phyloP scores from a whole-genome alignment of 2,888 invertebrate genomes.

The Rugalucina vietnamica region DNA sequence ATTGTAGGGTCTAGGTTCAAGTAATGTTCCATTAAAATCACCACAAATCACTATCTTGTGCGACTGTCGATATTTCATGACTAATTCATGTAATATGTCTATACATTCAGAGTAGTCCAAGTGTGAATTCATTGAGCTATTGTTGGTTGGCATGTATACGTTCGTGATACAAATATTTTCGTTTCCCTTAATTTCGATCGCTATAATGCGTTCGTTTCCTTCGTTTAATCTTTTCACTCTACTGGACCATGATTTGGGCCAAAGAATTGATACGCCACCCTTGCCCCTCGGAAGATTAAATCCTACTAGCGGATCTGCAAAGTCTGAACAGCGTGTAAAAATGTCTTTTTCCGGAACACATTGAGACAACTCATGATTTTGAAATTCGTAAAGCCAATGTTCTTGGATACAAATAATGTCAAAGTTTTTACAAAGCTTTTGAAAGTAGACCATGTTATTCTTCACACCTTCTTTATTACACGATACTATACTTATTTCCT shows the following conservation, averaged over 20 bases:
- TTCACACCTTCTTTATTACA: background rate
- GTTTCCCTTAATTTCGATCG: background rate
- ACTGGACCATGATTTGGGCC: background rate
- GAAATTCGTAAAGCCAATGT: background rate
- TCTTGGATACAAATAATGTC: background rate
- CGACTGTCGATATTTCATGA: background rate
- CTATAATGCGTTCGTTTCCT: background rate
- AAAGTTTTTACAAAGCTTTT: background rate
- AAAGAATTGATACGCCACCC: background rate
- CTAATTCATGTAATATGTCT: background rate
- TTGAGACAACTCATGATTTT: background rate
- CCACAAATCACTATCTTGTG: background rate
- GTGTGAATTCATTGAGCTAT: background rate
- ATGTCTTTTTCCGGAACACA: background rate
- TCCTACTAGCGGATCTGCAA: background rate
- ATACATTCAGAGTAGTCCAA: slow-evolving; percentile 9
- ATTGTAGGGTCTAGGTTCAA: background rate
- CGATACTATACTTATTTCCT: background rate
- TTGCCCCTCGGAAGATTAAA: background rate
- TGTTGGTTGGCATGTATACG: slow-evolving; percentile 10
- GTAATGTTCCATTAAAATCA: background rate
- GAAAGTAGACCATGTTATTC: background rate
- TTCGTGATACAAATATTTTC: slow-evolving; percentile 3
- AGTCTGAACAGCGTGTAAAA: background rate
- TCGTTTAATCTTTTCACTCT: background rate